Evolutionary conservation across 2,797 vertebrate genomes (phyloP).

Genomic region (Zenarchopterus dispar): DNA sequence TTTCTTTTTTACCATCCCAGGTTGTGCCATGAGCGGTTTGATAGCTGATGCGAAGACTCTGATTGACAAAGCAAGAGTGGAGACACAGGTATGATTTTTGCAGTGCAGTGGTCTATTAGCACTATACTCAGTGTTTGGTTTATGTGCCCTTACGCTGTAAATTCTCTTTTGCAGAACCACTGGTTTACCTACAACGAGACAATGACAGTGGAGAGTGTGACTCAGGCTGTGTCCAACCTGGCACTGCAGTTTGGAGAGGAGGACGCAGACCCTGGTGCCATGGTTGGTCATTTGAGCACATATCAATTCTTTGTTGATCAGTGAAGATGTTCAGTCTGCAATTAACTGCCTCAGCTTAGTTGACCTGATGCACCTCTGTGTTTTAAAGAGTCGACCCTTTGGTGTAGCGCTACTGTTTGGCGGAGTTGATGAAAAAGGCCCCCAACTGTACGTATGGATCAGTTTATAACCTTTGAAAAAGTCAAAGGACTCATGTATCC

Average conservation of each 20-base stretch:
- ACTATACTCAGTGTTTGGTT: neutral
- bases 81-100: conserved; percentile 90
- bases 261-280: conserved; percentile 96
- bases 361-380: neutral
- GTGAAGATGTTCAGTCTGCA: neutral
- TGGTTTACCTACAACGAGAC: conserved; percentile 99
- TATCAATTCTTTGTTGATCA: neutral
- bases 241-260: conserved; percentile 98
- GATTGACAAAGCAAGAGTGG: conserved; percentile 98
- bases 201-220: conserved; percentile 98
- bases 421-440: conserved; percentile 97
- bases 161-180: conserved; percentile 86
- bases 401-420: conserved; percentile 97
- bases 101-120: neutral
- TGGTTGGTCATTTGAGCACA: conserved; percentile 76
- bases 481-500: neutral
- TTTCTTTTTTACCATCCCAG: conserved; percentile 66
- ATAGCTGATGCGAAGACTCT: conserved; percentile 99
- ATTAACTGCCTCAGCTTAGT: neutral
- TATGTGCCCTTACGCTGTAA: neutral
- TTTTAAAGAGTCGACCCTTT: conserved; percentile 92
- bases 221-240: conserved; percentile 97
- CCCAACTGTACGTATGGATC: conserved; percentile 89
- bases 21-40: conserved; percentile 98
- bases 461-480: neutral